phyloP scores from a whole-genome alignment of 2,797 vertebrate species.

The Rhincodon typus region DNA sequence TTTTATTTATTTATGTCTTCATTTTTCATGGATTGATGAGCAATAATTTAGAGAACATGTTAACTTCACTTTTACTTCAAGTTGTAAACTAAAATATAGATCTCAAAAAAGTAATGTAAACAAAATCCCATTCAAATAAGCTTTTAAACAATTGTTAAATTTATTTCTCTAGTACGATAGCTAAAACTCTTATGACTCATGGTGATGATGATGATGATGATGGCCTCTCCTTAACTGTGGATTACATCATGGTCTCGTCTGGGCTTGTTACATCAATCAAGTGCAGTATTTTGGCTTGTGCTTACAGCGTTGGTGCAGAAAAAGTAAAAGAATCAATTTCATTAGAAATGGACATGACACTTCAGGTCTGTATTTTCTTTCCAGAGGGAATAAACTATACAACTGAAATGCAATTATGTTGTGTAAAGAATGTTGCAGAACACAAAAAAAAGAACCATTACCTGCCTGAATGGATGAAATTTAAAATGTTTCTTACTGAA shows the following conservation, averaged over 20 bases:
- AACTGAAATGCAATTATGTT: not conserved
- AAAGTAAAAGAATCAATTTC: slow-evolving; percentile 13
- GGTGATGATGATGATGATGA: not conserved
- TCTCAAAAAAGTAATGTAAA: not conserved
- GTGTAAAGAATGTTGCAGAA: slow-evolving; percentile 21
- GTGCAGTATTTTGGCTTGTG: slow-evolving; percentile 11
- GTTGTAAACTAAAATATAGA: not conserved
- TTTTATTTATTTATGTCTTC: not conserved
- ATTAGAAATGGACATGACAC: not conserved
- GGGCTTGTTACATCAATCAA: slow-evolving; percentile 35
- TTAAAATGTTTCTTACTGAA: too few relatives aligned
- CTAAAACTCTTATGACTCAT: slow-evolving; percentile 20
- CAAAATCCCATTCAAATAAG: slow-evolving; percentile 20
- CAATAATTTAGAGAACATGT: not conserved
- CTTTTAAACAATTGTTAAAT: slow-evolving; percentile 21
- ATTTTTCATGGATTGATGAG: not conserved
- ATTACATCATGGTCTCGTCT: slow-evolving; percentile 37
- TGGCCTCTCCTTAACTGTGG: slow-evolving; percentile 10
- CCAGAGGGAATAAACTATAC: slow-evolving; percentile 2
- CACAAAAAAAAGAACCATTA: not conserved
- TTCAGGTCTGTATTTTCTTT: slow-evolving; percentile 26
- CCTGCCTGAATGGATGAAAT: not conserved
- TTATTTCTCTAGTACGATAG: slow-evolving; percentile 1
- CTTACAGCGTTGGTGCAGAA: not conserved
- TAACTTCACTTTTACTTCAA: slow-evolving; percentile 14